Percentiles rank a stretch among this genome's conserved stretches.
These are phyloP conservation scores for Andrena flavipes DNA, from an alignment of 2,888 invertebrate species.

Conservation along the genomic window DNA sequence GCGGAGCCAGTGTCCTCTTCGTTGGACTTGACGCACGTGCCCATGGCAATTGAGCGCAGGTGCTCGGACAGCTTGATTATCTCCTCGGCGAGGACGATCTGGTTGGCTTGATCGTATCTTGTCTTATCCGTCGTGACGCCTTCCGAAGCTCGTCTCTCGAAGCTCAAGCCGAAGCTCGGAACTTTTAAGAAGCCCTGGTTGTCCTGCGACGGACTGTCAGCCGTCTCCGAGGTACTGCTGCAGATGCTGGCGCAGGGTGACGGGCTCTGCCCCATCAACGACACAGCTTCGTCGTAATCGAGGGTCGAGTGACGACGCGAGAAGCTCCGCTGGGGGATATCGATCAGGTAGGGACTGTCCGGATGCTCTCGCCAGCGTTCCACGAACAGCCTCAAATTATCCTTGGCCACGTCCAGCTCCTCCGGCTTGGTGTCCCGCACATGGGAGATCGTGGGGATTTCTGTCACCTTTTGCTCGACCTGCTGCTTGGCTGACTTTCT, in stretches of 20 bases:
- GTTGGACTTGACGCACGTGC: constrained; percentile 6
- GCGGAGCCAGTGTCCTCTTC: constrained; percentile 1
- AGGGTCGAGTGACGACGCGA: background rate
- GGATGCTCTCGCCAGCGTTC: constrained; percentile 96
- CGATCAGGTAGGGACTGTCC: constrained; percentile 94
- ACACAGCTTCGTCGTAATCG: constrained; percentile 68
- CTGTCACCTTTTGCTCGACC: constrained; percentile 12
- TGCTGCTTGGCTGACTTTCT: constrained; percentile 84
- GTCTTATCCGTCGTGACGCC: constrained; percentile 85
- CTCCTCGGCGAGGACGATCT: constrained; percentile 90
- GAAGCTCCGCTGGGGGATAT: constrained; percentile 76
- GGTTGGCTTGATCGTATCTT: constrained; percentile 77
- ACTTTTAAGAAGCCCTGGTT: constrained; percentile 45
- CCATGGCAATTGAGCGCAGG: constrained; percentile 83
- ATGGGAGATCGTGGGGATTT: constrained; percentile 54
- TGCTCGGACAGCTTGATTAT: constrained; percentile 94
- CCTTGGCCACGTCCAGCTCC: constrained; percentile 91
- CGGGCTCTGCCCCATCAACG: constrained; percentile 90
- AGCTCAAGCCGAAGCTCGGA: constrained; percentile 80
- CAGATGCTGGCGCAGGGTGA: constrained; percentile 92
- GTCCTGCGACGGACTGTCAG: constrained; percentile 43
- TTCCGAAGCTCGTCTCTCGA: constrained; percentile 92
- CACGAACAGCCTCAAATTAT: constrained; percentile 93
- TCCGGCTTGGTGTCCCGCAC: constrained; percentile 77
- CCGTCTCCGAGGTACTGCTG: constrained; percentile 85